A percentile compares a stretch with the other conserved stretches of the same genome.
phyloP scores from a whole-genome alignment of 2,888 invertebrate species.

The Xylocampa areola region DNA sequence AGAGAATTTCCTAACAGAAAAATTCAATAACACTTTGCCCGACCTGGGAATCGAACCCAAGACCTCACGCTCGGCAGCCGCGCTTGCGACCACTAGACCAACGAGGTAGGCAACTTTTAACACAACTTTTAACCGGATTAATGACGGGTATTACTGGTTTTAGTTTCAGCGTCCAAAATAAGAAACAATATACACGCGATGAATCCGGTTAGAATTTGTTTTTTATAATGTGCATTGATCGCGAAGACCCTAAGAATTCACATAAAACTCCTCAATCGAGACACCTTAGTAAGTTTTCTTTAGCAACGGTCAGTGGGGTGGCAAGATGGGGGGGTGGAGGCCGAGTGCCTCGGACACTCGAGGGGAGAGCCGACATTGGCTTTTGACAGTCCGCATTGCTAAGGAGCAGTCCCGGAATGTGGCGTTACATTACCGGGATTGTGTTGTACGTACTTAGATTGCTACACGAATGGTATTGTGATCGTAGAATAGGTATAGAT shows the following conservation, averaged over 20 bases:
- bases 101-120: too few species aligned
- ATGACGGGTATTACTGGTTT: too few species aligned
- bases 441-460: slow-evolving; percentile 40
- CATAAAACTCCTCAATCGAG: slow-evolving; percentile 41
- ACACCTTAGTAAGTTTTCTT: slow-evolving; percentile 61
- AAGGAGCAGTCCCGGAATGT: slow-evolving; percentile 61
- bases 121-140: too few species aligned
- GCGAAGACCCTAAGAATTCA: not conserved
- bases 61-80: too few species aligned
- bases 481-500: not conserved
- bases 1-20: too few species aligned
- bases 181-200: too few species aligned
- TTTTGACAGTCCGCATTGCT: slow-evolving; percentile 86
- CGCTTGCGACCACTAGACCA: too few species aligned
- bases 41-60: too few species aligned
- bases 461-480: slow-evolving; percentile 27
- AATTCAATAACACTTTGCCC: too few species aligned
- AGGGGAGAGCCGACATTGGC: slow-evolving; percentile 81
- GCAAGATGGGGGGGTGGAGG: slow-evolving; percentile 66
- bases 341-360: slow-evolving; percentile 78
- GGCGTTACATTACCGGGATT: slow-evolving; percentile 61
- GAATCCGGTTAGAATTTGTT: too few species aligned
- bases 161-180: too few species aligned
- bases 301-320: slow-evolving; percentile 75
- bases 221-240: too few species aligned